Conservation (phyloP, 2,113 vertebrate species). For the Macheiramphus alcinus region DNA sequence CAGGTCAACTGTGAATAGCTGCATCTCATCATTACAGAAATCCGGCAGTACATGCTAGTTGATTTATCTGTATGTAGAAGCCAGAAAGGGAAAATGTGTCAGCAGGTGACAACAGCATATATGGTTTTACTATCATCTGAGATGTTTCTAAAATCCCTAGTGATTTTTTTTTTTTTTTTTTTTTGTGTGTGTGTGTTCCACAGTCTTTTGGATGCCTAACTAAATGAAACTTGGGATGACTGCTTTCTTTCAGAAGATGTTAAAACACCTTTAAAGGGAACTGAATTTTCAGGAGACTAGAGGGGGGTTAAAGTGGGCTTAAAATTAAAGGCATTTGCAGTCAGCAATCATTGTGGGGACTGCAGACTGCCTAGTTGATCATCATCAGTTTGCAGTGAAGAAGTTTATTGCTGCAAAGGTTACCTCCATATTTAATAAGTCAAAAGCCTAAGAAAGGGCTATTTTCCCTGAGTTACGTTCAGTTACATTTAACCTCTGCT, state of each 20-base stretch:
- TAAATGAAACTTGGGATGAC: background rate
- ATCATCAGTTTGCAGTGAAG: background rate
- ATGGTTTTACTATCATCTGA: background rate
- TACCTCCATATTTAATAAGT: background rate
- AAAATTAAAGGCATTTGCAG: background rate
- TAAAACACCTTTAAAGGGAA: background rate
- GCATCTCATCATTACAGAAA: background rate
- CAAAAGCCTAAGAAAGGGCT: background rate
- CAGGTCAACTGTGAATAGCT: background rate
- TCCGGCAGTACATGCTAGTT: background rate
- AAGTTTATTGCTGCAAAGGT: background rate
- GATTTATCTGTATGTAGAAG: background rate
- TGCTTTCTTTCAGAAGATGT: background rate
- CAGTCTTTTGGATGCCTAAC: background rate
- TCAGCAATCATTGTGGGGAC: background rate
- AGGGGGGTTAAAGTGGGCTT: background rate
- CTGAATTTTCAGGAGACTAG: background rate
- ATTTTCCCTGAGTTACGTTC: background rate
- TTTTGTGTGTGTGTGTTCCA: background rate
- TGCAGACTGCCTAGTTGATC: background rate
- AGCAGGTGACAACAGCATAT: background rate
- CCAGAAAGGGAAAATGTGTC: background rate
- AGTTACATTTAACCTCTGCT: background rate
- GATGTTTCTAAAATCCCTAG: background rate
- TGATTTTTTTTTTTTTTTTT: background rate